Evolutionary conservation across 2,113 vertebrate species (phyloP).

Genomic region (Bolborhynchus lineola): DNA sequence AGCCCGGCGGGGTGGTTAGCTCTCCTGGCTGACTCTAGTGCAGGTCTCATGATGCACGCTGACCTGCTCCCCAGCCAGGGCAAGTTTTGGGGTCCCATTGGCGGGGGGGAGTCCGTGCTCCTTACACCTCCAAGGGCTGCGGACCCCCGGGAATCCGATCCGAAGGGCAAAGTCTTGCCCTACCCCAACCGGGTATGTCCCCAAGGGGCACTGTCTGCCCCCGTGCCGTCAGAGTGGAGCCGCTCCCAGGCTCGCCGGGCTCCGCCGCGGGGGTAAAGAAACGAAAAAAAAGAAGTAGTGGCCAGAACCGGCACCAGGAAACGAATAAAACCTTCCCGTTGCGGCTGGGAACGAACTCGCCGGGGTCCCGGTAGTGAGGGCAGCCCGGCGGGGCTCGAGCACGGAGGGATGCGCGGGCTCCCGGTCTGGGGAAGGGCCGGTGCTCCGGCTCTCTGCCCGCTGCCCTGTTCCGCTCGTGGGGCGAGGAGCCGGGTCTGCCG

Average conservation of each 20-base stretch:
- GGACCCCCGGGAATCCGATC: background rate
- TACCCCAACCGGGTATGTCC: fast-evolving
- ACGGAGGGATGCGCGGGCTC: background rate
- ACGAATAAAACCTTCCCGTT: background rate
- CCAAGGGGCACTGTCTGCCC: background rate
- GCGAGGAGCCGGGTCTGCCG: background rate
- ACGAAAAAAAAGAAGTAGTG: background rate
- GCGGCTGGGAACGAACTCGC: background rate
- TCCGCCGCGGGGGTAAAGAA: background rate
- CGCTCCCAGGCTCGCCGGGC: background rate
- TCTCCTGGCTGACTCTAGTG: background rate
- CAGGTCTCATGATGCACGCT: background rate
- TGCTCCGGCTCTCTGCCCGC: background rate
- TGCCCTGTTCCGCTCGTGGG: background rate
- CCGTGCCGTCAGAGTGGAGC: background rate
- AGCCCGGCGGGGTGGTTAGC: background rate
- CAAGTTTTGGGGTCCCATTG: background rate
- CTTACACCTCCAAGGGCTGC: background rate
- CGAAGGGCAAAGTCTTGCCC: background rate
- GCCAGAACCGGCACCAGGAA: background rate
- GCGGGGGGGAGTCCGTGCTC: background rate
- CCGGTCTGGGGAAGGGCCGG: background rate
- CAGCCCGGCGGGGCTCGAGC: background rate
- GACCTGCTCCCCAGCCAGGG: background rate
- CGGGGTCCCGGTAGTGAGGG: fast-evolving